Evolutionary conservation across 2,888 invertebrate genomes (phyloP).

Genomic region (Globia sparganii): DNA sequence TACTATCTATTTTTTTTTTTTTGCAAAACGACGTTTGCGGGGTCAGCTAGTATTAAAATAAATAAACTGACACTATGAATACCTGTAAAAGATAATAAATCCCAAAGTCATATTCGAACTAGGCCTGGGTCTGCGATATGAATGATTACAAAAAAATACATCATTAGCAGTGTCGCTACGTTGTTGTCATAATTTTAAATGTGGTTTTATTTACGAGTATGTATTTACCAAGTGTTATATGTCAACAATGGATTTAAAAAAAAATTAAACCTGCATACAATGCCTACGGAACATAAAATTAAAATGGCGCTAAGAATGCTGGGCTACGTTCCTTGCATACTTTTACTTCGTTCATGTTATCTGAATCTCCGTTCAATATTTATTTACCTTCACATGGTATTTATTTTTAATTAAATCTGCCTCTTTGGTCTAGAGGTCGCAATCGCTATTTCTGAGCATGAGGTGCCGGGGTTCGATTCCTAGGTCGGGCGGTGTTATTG

Average conservation of each 20-base stretch:
- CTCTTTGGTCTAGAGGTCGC: not conserved
- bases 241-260: not conserved
- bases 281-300: not conserved
- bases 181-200: not conserved
- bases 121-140: not conserved
- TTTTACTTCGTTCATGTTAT: not conserved
- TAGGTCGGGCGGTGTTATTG: not conserved
- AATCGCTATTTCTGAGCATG: not conserved
- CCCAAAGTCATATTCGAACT: not conserved
- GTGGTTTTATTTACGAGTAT: not conserved
- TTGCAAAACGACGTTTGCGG: too few species aligned
- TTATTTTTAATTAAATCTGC: conserved; percentile 52
- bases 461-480: not conserved
- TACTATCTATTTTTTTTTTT: too few species aligned
- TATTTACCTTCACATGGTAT: not conserved
- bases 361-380: not conserved
- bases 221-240: not conserved
- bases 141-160: not conserved
- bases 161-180: not conserved
- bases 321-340: too few species aligned
- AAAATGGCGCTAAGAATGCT: not conserved
- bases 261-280: not conserved
- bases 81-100: too few species aligned
- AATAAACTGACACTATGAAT: not conserved
- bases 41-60: not conserved